Conservation (phyloP, 2,113 vertebrate genomes). For the Lichenostomus cassidix region DNA sequence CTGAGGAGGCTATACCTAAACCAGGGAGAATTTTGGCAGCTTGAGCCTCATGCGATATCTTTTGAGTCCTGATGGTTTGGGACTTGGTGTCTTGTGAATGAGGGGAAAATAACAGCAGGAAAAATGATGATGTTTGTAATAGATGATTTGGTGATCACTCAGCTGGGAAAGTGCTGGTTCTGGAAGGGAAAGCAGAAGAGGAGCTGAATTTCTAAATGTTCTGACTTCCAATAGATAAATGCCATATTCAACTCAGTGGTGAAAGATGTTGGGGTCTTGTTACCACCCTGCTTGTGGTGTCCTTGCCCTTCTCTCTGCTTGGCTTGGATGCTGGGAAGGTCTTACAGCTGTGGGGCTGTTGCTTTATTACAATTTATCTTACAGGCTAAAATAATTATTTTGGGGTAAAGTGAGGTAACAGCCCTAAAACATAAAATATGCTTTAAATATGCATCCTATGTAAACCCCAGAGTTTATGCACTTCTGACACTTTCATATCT, state of each 20-base stretch:
- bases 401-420: background rate
- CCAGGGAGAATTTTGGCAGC: background rate
- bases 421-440: background rate
- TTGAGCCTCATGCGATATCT: rapidly evolving
- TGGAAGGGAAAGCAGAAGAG: background rate
- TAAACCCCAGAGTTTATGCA: background rate
- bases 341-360: background rate
- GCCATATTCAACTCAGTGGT: background rate
- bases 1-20: background rate
- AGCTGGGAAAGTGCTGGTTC: background rate
- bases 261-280: background rate
- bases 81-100: background rate
- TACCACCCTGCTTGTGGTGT: background rate
- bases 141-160: rapidly evolving
- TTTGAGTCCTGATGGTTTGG: background rate
- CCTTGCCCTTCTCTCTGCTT: background rate
- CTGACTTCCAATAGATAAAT: background rate
- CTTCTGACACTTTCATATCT: background rate
- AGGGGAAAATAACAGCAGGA: background rate
- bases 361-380: background rate
- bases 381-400: background rate
- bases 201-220: background rate
- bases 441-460: background rate
- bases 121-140: background rate
- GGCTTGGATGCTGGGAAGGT: background rate